Evolutionary conservation across 2,113 vertebrate genomes (phyloP).

Genomic region (Amphilophus citrinellus): DNA sequence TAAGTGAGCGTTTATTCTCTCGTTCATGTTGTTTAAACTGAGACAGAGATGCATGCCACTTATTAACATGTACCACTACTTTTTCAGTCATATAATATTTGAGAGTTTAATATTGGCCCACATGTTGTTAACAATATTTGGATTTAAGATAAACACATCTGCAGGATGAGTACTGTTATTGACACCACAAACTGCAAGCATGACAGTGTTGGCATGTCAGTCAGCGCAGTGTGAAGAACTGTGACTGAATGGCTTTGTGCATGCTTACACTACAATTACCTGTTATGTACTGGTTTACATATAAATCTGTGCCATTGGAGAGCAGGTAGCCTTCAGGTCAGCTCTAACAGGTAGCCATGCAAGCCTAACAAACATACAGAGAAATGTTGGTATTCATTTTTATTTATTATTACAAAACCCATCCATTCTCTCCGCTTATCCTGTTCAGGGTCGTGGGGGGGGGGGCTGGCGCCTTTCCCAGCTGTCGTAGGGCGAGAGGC

Average conservation of each 20-base stretch:
- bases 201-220: neutral
- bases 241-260: too few species aligned
- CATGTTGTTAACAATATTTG: fast-evolving
- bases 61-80: too few species aligned
- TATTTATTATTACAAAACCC: neutral
- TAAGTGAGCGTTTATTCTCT: neutral
- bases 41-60: neutral
- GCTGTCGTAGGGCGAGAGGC: too few species aligned
- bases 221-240: too few species aligned
- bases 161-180: neutral
- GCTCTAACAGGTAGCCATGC: neutral
- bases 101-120: neutral
- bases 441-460: too few species aligned
- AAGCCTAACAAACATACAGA: neutral
- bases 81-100: neutral
- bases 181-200: neutral
- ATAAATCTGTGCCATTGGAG: neutral
- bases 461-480: too few species aligned
- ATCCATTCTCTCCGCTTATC: too few species aligned
- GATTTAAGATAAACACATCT: fast-evolving
- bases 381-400: fast-evolving
- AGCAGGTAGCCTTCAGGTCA: too few species aligned
- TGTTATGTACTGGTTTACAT: neutral
- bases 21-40: neutral
- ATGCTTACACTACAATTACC: too few species aligned